These are phyloP conservation scores for Zaprionus lineosus DNA, from an alignment of 2,888 invertebrate species.

Conservation along the genomic window DNA sequence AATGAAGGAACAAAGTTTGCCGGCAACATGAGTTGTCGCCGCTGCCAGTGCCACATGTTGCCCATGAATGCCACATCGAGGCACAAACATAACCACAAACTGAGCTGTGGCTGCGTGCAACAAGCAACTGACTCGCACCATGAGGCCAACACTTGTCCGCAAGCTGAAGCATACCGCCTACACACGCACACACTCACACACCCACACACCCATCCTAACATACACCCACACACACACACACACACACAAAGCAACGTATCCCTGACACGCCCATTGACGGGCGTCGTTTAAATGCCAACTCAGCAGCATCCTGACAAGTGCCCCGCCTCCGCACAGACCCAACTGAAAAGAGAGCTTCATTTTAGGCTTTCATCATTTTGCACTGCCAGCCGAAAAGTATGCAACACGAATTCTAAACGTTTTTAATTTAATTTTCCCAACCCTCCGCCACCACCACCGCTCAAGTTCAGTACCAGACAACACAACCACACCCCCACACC, in stretches of 20 bases:
- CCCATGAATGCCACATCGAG: slow-evolving; percentile 30
- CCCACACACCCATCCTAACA: background rate
- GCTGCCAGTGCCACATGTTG: slow-evolving; percentile 30
- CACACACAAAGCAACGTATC: background rate
- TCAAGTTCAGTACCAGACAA: no score
- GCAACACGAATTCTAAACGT: slow-evolving; percentile 60
- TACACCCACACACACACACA: background rate
- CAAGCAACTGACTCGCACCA: slow-evolving; percentile 15
- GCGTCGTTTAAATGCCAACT: slow-evolving; percentile 34
- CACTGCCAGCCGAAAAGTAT: slow-evolving; percentile 52
- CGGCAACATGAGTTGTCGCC: slow-evolving; percentile 11
- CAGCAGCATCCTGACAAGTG: slow-evolving; percentile 35
- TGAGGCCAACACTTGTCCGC: background rate
- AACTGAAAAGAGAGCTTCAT: no score
- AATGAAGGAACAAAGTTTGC: slow-evolving; percentile 29
- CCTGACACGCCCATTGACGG: slow-evolving; percentile 1
- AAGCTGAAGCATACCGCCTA: background rate
- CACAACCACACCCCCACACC: no score
- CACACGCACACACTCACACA: background rate
- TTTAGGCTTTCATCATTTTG: slow-evolving; percentile 35
- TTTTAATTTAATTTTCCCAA: slow-evolving; percentile 54
- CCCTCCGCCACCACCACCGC: background rate
- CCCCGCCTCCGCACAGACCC: no score
- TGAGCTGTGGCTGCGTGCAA: slow-evolving; percentile 26
- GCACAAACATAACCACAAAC: slow-evolving; percentile 33